Conservation (phyloP, 1,140 invertebrate genomes). For the Drosophila leontia region DNA sequence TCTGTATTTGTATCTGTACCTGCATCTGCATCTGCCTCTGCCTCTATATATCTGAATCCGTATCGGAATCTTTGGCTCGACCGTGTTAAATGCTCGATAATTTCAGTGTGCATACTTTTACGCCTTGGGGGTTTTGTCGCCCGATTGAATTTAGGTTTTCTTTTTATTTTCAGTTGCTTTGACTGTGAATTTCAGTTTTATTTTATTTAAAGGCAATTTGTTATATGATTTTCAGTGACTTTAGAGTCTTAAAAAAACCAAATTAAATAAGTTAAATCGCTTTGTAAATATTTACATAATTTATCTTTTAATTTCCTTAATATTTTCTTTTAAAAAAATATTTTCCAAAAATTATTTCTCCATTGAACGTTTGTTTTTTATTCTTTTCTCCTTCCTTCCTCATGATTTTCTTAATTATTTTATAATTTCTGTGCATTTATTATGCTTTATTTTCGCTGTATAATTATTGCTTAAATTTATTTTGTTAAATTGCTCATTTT, state of each 20-base stretch:
- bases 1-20: conserved; percentile 18
- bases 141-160: conserved; percentile 17
- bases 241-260: too few species aligned
- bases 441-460: conserved; percentile 11
- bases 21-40: conserved; percentile 22
- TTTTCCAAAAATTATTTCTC: not conserved
- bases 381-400: not conserved
- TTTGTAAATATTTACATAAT: not conserved
- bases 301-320: not conserved
- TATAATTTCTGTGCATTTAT: conserved; percentile 23
- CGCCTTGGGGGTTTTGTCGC: conserved; percentile 21
- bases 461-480: conserved; percentile 42
- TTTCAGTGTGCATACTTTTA: conserved; percentile 54
- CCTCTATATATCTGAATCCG: conserved; percentile 37
- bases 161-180: conserved; percentile 11
- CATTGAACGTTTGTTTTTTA: not conserved
- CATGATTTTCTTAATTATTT: conserved; percentile 7
- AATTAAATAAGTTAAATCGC: not conserved
- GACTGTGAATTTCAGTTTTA: not conserved
- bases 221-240: not conserved
- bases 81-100: conserved; percentile 80
- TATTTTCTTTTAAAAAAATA: not conserved
- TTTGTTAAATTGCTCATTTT: conserved; percentile 17
- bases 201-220: not conserved
- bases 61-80: conserved; percentile 53